Percentiles rank a stretch among this genome's conserved stretches.
phyloP scores from a whole-genome alignment of 2,797 vertebrate genomes.

The Erethizon dorsatum region DNA sequence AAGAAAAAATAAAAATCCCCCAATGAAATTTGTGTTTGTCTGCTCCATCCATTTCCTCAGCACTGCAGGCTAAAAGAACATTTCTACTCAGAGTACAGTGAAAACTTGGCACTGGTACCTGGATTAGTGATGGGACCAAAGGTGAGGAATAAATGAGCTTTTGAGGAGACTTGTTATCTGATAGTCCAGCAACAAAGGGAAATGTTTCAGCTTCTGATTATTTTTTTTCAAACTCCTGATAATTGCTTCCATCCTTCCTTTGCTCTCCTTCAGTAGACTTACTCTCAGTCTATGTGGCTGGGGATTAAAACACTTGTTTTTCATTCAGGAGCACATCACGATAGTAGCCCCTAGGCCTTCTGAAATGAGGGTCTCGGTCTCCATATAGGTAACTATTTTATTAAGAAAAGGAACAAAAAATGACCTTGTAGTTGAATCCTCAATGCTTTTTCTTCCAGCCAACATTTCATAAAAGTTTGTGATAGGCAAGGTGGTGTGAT shows the following conservation, averaged over 20 bases:
- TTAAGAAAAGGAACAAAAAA: not conserved
- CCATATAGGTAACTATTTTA: not conserved
- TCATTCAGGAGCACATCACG: not conserved
- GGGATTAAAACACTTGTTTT: slow-evolving; percentile 54
- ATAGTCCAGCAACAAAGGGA: not conserved
- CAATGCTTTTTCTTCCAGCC: not conserved
- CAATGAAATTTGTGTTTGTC: slow-evolving; percentile 1
- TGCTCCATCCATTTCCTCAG: not conserved
- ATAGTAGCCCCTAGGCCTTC: not conserved
- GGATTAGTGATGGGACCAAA: not conserved
- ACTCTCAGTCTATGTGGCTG: not conserved
- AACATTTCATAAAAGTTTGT: not conserved
- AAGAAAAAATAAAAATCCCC: not conserved
- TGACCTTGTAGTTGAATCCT: not conserved
- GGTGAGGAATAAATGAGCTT: not conserved
- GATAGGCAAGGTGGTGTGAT: not conserved
- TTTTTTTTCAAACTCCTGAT: slow-evolving; percentile 31
- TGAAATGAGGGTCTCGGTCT: not conserved
- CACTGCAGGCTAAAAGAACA: not conserved
- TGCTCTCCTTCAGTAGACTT: not conserved
- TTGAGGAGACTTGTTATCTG: not conserved
- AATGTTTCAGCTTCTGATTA: slow-evolving; percentile 13
- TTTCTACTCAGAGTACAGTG: not conserved
- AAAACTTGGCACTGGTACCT: not conserved
- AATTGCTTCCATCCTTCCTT: not conserved